Percentiles rank a stretch among this genome's conserved stretches.
These are phyloP conservation scores for Idris sp. DNA, from an alignment of 1,140 invertebrate genomes.

Conservation along the genomic window DNA sequence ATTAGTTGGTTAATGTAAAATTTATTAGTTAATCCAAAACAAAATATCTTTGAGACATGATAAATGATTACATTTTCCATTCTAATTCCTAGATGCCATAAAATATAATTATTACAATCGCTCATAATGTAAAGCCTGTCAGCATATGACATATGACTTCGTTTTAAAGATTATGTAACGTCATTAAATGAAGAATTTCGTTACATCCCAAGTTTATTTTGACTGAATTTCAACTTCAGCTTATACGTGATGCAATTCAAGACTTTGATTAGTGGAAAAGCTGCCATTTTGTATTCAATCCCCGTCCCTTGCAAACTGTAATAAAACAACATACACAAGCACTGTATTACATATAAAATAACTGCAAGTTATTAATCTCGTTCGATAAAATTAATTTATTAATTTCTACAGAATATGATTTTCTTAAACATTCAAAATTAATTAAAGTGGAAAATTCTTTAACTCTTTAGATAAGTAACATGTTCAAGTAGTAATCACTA, in stretches of 20 bases:
- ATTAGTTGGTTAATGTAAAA: too few species aligned
- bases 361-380: not conserved
- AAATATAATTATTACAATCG: conserved; percentile 6
- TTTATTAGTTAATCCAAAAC: too few species aligned
- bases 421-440: not conserved
- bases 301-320: not conserved
- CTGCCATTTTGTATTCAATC: conserved; percentile 5
- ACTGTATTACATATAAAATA: conserved; percentile 4
- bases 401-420: too few species aligned
- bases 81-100: too few species aligned
- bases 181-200: conserved; percentile 23
- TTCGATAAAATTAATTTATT: too few species aligned
- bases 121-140: conserved; percentile 2
- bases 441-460: conserved; percentile 5
- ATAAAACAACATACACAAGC: conserved; percentile 14
- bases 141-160: conserved; percentile 21
- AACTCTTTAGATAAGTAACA: too few species aligned
- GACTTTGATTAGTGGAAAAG: conserved; percentile 17
- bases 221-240: conserved; percentile 13
- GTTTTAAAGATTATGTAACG: conserved; percentile 26
- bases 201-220: conserved; percentile 27
- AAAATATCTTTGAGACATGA: too few species aligned
- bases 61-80: too few species aligned
- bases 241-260: conserved; percentile 6
- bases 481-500: conserved; percentile 27